phyloP scores from a whole-genome alignment of 2,888 invertebrate species.

The Erebia epiphron region DNA sequence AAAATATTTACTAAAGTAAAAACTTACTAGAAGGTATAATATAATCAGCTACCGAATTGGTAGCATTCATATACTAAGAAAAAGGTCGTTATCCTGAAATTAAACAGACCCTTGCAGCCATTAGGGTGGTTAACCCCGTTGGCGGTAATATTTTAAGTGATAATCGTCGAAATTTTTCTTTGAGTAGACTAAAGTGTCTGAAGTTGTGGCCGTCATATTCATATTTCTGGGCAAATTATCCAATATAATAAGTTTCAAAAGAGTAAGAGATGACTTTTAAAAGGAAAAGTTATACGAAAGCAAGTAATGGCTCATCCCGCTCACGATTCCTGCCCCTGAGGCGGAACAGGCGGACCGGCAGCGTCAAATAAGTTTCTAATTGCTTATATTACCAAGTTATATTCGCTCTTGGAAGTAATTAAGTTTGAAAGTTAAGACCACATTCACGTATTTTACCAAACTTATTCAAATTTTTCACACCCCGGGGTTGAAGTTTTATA shows the following conservation, averaged over 20 bases:
- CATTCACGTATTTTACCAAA: constrained; percentile 67
- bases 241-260: constrained; percentile 80
- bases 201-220: constrained; percentile 77
- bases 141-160: constrained; percentile 65
- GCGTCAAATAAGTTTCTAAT: constrained; percentile 83
- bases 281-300: constrained; percentile 80
- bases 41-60: not conserved
- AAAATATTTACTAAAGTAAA: not conserved
- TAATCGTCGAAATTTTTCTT: constrained; percentile 71
- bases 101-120: constrained; percentile 19
- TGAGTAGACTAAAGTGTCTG: constrained; percentile 66
- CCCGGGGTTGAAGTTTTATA: constrained; percentile 43
- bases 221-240: constrained; percentile 79
- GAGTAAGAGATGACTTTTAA: constrained; percentile 81
- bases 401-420: constrained; percentile 79
- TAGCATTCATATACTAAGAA: not conserved
- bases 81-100: constrained; percentile 9
- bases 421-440: constrained; percentile 75
- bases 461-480: constrained; percentile 52
- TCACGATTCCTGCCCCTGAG: constrained; percentile 77
- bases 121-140: constrained; percentile 57
- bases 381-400: constrained; percentile 83
- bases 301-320: constrained; percentile 82
- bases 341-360: constrained; percentile 78
- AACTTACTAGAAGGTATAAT: not conserved